Evolutionary conservation across 1,140 invertebrate species (phyloP).

Genomic region (Sycophaga agraensis): DNA sequence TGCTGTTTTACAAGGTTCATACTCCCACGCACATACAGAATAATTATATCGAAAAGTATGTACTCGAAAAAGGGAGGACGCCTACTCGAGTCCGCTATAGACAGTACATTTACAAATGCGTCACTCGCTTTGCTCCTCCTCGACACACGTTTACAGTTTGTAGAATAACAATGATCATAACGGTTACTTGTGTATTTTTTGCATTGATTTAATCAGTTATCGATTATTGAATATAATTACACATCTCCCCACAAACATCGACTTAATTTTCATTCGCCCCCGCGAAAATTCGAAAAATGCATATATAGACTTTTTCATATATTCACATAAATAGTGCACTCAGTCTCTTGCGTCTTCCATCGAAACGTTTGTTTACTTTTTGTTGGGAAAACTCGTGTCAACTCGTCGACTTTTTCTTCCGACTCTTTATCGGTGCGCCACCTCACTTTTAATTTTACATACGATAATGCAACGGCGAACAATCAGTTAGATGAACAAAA

Average conservation of each 20-base stretch:
- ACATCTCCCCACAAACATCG: too few relatives aligned
- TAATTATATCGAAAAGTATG: not conserved
- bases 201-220: conserved; percentile 3
- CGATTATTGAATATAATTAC: conserved; percentile 6
- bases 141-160: not conserved
- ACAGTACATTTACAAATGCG: not conserved
- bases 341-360: conserved; percentile 8
- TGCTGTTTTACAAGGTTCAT: not conserved
- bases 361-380: conserved; percentile 8
- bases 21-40: not conserved
- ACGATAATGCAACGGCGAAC: conserved; percentile 1
- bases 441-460: not conserved
- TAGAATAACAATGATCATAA: conserved; percentile 10
- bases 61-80: not conserved
- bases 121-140: not conserved
- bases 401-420: not conserved
- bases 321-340: conserved; percentile 7
- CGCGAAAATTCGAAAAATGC: not conserved
- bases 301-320: not conserved
- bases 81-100: not conserved
- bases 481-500: conserved; percentile 6
- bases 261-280: not conserved
- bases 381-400: not conserved
- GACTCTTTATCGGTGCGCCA: not conserved
- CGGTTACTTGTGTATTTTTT: not conserved